These are phyloP conservation scores for Lacerta agilis DNA, from an alignment of 2,797 vertebrate species.

Conservation along the genomic window DNA sequence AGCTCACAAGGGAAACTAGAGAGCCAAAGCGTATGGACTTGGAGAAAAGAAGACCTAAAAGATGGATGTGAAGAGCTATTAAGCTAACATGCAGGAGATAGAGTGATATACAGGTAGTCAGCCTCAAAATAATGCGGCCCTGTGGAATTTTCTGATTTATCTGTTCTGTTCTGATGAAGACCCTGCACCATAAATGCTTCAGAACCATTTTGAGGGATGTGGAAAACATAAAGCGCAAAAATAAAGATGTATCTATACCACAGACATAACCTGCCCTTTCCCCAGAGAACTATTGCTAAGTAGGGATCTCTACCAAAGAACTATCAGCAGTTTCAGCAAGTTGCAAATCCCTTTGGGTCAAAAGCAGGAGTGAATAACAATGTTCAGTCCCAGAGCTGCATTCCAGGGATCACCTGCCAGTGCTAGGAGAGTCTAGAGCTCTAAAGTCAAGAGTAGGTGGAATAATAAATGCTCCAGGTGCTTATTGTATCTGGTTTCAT, in stretches of 20 bases:
- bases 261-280: not conserved
- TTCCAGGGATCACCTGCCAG: no score
- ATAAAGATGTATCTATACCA: not conserved
- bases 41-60: slow-evolving; percentile 36
- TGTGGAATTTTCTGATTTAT: slow-evolving; percentile 19
- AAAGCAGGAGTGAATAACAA: no score
- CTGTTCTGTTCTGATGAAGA: slow-evolving; percentile 27
- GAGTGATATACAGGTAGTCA: slow-evolving; percentile 37
- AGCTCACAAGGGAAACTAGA: slow-evolving; percentile 22
- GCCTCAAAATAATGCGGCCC: slow-evolving; percentile 35
- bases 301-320: no score
- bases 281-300: not conserved
- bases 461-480: not conserved
- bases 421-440: no score
- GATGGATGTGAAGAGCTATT: slow-evolving; percentile 37
- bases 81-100: slow-evolving; percentile 25
- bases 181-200: slow-evolving; percentile 12
- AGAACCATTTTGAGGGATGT: not conserved
- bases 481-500: not conserved
- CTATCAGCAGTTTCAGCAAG: no score
- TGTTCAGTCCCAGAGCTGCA: no score
- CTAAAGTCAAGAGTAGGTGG: no score
- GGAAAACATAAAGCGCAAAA: not conserved
- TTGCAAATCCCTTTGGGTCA: no score
- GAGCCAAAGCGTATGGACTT: slow-evolving; percentile 33